Evolutionary conservation across 2,888 invertebrate species (phyloP).

Genomic region (Euspilapteryx auroguttella): DNA sequence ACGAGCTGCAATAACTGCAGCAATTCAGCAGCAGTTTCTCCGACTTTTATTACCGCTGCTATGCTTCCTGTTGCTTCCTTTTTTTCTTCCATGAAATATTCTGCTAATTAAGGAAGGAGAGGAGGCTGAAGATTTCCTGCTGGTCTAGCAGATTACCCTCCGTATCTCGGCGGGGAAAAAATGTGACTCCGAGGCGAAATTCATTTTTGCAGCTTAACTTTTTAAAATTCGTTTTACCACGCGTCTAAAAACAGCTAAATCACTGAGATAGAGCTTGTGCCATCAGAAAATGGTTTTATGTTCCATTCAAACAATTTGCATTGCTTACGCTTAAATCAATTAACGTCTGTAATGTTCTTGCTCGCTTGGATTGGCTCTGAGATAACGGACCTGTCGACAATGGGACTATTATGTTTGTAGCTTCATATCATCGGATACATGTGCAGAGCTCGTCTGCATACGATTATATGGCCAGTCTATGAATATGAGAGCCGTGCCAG

Average conservation of each 20-base stretch:
- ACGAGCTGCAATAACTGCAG: constrained; percentile 9
- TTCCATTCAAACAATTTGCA: no score
- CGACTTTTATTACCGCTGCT: constrained; percentile 33
- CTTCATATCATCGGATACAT: constrained; percentile 22
- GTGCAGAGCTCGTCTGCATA: constrained; percentile 7
- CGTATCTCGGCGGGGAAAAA: constrained; percentile 31
- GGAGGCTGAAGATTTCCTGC: constrained; percentile 50
- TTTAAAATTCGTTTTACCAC: constrained; percentile 16
- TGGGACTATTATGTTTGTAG: constrained; percentile 33
- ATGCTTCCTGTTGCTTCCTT: constrained; percentile 39
- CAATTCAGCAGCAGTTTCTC: constrained; percentile 15
- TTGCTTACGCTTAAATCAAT: constrained; percentile 15
- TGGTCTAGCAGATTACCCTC: constrained; percentile 43
- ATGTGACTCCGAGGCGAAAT: constrained; percentile 26
- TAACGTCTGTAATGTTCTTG: constrained; percentile 19
- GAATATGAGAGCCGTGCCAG: constrained; percentile 22
- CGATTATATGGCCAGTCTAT: constrained; percentile 14
- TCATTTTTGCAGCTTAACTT: constrained; percentile 31
- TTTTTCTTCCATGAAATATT: constrained; percentile 41
- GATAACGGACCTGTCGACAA: constrained; percentile 37
- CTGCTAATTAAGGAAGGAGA: constrained; percentile 53
- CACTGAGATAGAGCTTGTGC: constrained; percentile 1
- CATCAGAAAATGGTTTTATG: no score
- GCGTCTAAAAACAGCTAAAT: constrained; percentile 3
- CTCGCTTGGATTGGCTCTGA: constrained; percentile 20